Evolutionary conservation across 1,140 invertebrate species (phyloP).

Genomic region (Scaptomyza pallida): DNA sequence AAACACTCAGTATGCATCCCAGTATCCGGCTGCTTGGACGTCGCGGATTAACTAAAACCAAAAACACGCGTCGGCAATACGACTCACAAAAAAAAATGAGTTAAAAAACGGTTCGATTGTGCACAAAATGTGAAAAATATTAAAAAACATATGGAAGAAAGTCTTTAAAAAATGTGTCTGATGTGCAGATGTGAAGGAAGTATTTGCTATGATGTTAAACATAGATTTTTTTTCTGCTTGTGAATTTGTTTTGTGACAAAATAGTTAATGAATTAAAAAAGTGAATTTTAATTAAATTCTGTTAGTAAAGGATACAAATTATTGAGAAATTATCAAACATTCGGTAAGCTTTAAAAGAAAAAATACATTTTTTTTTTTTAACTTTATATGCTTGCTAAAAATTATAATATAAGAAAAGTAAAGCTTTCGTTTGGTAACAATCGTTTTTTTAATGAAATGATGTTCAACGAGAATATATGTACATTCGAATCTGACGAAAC

Average conservation of each 20-base stretch:
- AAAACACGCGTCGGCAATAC: slow-evolving; percentile 27
- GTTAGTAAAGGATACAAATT: background rate
- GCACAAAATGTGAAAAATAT: slow-evolving; percentile 49
- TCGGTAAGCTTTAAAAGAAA: too few species aligned
- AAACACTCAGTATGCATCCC: slow-evolving; percentile 82
- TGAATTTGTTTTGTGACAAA: background rate
- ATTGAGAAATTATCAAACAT: background rate
- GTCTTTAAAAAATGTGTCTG: slow-evolving; percentile 20
- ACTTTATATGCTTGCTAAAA: too few species aligned
- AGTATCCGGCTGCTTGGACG: slow-evolving; percentile 64
- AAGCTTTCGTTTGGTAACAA: too few species aligned
- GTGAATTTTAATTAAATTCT: background rate
- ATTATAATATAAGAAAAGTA: too few species aligned
- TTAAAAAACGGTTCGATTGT: slow-evolving; percentile 43
- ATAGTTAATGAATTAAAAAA: background rate
- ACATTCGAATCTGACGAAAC: too few species aligned
- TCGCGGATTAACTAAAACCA: slow-evolving; percentile 56
- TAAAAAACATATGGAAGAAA: slow-evolving; percentile 39
- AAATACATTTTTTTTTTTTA: too few species aligned
- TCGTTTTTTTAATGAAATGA: too few species aligned
- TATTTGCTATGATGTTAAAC: too few species aligned
- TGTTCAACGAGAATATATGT: too few species aligned
- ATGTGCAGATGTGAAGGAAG: slow-evolving; percentile 2
- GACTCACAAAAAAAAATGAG: slow-evolving; percentile 36
- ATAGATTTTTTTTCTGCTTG: background rate